Base-by-base conservation (phyloP, 2,797 vertebrate species). In the Holocentrus rufus region DNA sequence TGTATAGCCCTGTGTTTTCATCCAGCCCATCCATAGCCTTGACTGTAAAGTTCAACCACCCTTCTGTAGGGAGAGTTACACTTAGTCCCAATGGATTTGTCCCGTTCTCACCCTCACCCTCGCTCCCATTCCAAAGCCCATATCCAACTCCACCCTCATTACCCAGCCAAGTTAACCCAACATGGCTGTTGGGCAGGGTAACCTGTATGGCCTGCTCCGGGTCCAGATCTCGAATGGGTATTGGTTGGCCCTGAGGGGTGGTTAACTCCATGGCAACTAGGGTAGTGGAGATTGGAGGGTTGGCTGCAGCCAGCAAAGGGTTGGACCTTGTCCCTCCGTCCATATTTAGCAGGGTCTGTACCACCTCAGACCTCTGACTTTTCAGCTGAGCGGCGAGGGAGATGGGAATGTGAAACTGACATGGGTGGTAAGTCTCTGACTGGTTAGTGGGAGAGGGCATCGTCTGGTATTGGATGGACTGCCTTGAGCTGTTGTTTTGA, bases 261-360 rank as follows among this genome's bases (percentile, higher is more conserved):
- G 69, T 84, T 69, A 95, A 88, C 85, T 95, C 94, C 92, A 96
- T 93, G 65, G 92, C 91, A 7, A 91, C 92, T 52, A 95, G 73
- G 10, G 30, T 30, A 17, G 93, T 95, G 8, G 94, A 94, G 66
- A 95, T 93, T 0, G 93, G 87, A 47, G 88, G 91, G 64, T 89
- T 23, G 4, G 89, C 89, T 1, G 47, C 68, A 5, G 71, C 73
- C 30, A 89, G 53, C 47, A 93, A 65, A 2, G 86, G 62, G 55
- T 70, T 85, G 66, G 70, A 67, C 60, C 73, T 77, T 3, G 72
- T 71, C 2, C 70, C 80, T 49, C 65, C 65, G 7, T 92, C 89
- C 20, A 93, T 44, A 55, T 82, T 74, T n/a, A 93, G 80, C 31
- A 93, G 39, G 1, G 95, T 79, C 87, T 95, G 94, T 63, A 95